Evolutionary conservation across 2,888 invertebrate genomes (phyloP).

Genomic region (Punctoribates punctum): DNA sequence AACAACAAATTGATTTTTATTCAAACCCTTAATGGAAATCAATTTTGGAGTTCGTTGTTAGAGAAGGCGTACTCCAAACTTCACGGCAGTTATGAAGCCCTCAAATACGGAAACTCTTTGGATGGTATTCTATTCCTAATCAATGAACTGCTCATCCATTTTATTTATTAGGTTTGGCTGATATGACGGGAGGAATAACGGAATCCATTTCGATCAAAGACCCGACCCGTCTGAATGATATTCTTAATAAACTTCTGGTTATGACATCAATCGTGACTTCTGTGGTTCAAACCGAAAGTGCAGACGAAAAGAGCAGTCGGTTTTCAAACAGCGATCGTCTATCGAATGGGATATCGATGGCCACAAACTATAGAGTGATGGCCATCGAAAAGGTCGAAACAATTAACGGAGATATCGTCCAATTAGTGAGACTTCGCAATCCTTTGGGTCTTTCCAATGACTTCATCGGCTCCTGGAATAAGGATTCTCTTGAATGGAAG

Average conservation of each 20-base stretch:
- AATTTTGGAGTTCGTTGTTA: conserved; percentile 81
- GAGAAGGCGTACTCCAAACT: conserved; percentile 91
- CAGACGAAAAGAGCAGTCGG: conserved; percentile 17
- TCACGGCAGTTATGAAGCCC: conserved; percentile 86
- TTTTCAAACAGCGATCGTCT: background rate
- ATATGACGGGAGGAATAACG: conserved; percentile 70
- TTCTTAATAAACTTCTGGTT: conserved; percentile 67
- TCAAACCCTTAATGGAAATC: conserved; percentile 72
- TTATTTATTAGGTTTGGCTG: conserved; percentile 72
- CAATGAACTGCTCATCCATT: background rate
- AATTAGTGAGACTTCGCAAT: conserved; percentile 65
- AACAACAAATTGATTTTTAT: conserved; percentile 80
- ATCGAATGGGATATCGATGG: conserved; percentile 19
- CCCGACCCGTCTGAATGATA: conserved; percentile 53
- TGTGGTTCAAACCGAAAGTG: conserved; percentile 59
- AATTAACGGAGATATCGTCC: conserved; percentile 44
- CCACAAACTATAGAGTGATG: conserved; percentile 65
- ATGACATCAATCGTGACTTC: conserved; percentile 82
- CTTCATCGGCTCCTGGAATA: conserved; percentile 65
- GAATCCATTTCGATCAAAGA: conserved; percentile 57
- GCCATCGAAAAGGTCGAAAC: conserved; percentile 46
- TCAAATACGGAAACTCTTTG: conserved; percentile 69
- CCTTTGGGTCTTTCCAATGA: conserved; percentile 62
- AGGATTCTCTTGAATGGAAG: conserved; percentile 67
- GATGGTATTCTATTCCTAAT: conserved; percentile 51